Conservation (phyloP, 1,140 invertebrate species). For the Penaeus vannamei region DNA sequence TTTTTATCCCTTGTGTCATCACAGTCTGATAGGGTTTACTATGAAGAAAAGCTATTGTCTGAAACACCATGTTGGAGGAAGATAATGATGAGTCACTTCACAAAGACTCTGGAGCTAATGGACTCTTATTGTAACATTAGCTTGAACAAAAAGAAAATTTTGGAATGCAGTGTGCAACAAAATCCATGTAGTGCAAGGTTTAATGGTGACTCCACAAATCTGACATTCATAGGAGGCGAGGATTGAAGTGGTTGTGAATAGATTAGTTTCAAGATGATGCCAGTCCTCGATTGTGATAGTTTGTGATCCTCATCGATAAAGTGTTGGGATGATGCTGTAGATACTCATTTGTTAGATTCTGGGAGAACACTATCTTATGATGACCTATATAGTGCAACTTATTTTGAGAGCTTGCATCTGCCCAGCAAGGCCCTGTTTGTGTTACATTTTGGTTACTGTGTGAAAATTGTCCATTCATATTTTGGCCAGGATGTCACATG, state of each 20-base stretch:
- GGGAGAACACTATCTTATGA: neutral
- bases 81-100: neutral
- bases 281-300: constrained; percentile 51
- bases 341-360: neutral
- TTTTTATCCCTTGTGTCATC: constrained; percentile 18
- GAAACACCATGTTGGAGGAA: constrained; percentile 22
- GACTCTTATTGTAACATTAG: constrained; percentile 1
- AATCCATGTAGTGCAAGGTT: neutral
- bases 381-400: constrained; percentile 18
- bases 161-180: neutral
- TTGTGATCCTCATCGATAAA: constrained; percentile 45
- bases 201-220: neutral
- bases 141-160: neutral
- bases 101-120: neutral
- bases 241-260: constrained; percentile 50
- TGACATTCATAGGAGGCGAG: constrained; percentile 1
- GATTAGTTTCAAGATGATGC: constrained; percentile 38
- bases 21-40: neutral
- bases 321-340: constrained; percentile 26
- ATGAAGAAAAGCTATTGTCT: constrained; percentile 29
- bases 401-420: constrained; percentile 29
- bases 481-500: neutral
- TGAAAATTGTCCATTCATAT: neutral
- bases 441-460: neutral
- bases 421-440: neutral